Percentiles rank a stretch among this genome's conserved stretches.
phyloP scores from a whole-genome alignment of 2,888 invertebrate species.

The Cerastoderma edule region DNA sequence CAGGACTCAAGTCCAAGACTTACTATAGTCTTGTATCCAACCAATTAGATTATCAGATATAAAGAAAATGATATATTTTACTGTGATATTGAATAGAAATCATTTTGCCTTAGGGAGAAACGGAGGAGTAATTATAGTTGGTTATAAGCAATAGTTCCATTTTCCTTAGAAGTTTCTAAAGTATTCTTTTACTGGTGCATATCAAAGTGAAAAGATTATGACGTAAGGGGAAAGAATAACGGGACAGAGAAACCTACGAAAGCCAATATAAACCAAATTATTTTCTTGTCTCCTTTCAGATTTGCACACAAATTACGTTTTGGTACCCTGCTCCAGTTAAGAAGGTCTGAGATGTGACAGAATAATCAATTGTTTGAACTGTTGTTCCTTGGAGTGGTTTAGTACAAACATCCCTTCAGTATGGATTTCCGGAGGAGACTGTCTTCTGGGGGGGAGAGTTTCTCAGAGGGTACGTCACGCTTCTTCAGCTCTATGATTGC shows the following conservation, averaged over 20 bases:
- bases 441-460: slow-evolving; percentile 65
- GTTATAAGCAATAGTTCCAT: too few species aligned
- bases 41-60: too few species aligned
- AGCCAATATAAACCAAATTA: slow-evolving; percentile 16
- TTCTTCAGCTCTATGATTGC: slow-evolving; percentile 80
- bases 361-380: slow-evolving; percentile 33
- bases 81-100: too few species aligned
- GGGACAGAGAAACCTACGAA: not conserved
- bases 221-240: not conserved
- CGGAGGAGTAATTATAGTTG: too few species aligned
- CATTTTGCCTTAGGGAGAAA: too few species aligned
- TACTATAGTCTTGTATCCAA: too few species aligned
- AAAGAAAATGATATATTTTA: too few species aligned
- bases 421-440: slow-evolving; percentile 59
- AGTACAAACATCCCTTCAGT: too few species aligned
- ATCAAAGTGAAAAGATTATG: not conserved
- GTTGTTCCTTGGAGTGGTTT: slow-evolving; percentile 16
- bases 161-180: too few species aligned
- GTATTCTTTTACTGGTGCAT: too few species aligned
- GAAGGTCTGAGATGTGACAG: slow-evolving; percentile 10
- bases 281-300: slow-evolving; percentile 20
- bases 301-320: slow-evolving; percentile 25
- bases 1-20: too few species aligned
- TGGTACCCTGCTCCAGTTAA: not conserved
- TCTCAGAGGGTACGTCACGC: slow-evolving; percentile 77